A percentile compares a stretch with the other conserved stretches of the same genome.
phyloP scores from a whole-genome alignment of 2,797 vertebrate genomes.

The Centropyge bicolor region DNA sequence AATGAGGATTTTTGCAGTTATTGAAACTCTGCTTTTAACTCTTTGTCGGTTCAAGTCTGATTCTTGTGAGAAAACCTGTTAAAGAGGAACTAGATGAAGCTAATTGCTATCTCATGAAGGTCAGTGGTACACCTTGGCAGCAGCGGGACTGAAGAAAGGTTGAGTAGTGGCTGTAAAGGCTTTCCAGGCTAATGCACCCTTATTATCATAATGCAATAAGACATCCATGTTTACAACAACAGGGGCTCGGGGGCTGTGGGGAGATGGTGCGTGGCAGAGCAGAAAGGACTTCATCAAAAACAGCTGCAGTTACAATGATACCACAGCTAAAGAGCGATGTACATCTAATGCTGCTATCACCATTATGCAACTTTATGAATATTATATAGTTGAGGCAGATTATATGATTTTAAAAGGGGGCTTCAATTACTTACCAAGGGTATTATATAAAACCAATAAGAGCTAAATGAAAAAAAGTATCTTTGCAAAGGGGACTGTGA shows the following conservation, averaged over 20 bases:
- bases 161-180: slow-evolving; percentile 38
- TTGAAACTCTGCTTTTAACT: background rate
- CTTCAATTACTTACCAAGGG: slow-evolving; percentile 17
- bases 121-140: slow-evolving; percentile 40
- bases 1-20: too few relatives aligned
- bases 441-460: slow-evolving; percentile 26
- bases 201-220: slow-evolving; percentile 73
- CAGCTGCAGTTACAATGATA: slow-evolving; percentile 48
- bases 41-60: background rate
- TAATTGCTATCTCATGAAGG: slow-evolving; percentile 47
- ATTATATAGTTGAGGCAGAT: slow-evolving; percentile 18
- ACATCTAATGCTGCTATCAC: slow-evolving; percentile 25
- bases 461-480: slow-evolving; percentile 15
- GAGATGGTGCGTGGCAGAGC: slow-evolving; percentile 52
- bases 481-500: slow-evolving; percentile 4
- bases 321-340: slow-evolving; percentile 27
- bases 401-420: slow-evolving; percentile 9
- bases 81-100: background rate
- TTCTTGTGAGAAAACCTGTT: slow-evolving; percentile 5
- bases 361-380: slow-evolving; percentile 30
- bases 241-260: slow-evolving; percentile 41
- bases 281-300: slow-evolving; percentile 60
- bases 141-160: slow-evolving; percentile 35
- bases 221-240: slow-evolving; percentile 71
- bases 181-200: slow-evolving; percentile 49